phyloP scores from a whole-genome alignment of 2,797 vertebrate genomes.

The Argentina silus region DNA sequence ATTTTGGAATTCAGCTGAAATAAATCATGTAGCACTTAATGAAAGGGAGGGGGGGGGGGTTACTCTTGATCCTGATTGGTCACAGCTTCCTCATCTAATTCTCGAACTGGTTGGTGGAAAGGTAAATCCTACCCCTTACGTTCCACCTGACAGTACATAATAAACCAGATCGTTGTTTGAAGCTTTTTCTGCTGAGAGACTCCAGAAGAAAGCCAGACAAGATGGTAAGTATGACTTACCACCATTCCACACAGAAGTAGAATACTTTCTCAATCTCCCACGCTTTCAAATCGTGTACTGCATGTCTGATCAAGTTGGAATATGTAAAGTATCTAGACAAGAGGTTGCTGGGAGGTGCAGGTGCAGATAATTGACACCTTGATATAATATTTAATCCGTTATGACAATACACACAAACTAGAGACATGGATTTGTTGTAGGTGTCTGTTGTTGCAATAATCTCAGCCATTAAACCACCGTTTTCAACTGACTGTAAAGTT shows the following conservation, averaged over 20 bases:
- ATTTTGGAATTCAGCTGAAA: too few species aligned
- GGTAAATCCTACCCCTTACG: background rate
- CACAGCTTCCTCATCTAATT: background rate
- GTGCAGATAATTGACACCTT: background rate
- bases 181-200: constrained; percentile 20
- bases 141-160: constrained; percentile 24
- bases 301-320: background rate
- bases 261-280: background rate
- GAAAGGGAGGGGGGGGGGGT: too few species aligned
- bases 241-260: background rate
- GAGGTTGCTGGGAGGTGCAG: background rate
- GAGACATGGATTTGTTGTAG: background rate
- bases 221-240: constrained; percentile 56
- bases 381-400: background rate
- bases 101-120: background rate
- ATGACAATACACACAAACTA: background rate
- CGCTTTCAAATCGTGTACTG: background rate
- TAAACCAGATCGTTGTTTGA: constrained; percentile 41
- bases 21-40: too few species aligned
- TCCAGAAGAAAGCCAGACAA: constrained; percentile 46
- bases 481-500: too few species aligned
- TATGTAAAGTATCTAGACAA: background rate
- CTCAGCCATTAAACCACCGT: background rate
- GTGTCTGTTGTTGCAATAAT: constrained; percentile 4
- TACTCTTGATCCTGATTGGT: constrained; percentile 13